Evolutionary conservation across 2,888 invertebrate genomes (phyloP).

Genomic region (Drosophila yooni): DNA sequence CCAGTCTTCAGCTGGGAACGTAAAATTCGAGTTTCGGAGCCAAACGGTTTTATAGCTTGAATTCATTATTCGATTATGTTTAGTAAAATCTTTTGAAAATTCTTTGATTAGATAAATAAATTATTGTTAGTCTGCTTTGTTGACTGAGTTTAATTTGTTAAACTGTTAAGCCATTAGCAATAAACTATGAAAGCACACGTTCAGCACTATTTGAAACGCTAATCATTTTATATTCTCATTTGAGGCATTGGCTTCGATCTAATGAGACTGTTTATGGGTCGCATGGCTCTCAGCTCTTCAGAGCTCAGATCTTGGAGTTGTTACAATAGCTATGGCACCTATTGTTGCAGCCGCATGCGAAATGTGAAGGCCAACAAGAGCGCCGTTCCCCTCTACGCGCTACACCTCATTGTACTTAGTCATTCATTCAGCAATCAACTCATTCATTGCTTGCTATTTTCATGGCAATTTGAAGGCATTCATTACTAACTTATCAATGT

Average conservation of each 20-base stretch:
- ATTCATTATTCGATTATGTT: constrained; percentile 3
- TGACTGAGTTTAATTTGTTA: constrained; percentile 58
- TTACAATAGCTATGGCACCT: constrained; percentile 53
- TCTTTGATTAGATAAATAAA: constrained; percentile 33
- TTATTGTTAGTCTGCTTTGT: constrained; percentile 33
- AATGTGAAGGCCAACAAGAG: constrained; percentile 72
- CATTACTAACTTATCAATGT: constrained; percentile 53
- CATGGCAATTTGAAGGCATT: constrained; percentile 52
- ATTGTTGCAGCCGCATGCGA: constrained; percentile 68
- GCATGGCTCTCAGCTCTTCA: constrained; percentile 28
- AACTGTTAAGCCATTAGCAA: constrained; percentile 14
- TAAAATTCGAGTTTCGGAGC: constrained; percentile 47
- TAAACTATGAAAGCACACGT: constrained; percentile 6
- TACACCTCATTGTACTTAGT: constrained; percentile 9
- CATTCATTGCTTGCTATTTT: constrained; percentile 52
- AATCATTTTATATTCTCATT: constrained; percentile 35
- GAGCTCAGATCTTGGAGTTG: constrained; percentile 23
- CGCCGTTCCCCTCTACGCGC: constrained; percentile 1
- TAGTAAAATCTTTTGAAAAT: not conserved
- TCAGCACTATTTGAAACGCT: constrained; percentile 2
- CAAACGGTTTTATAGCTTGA: constrained; percentile 18
- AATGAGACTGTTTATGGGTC: constrained; percentile 42
- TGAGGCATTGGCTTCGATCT: constrained; percentile 28
- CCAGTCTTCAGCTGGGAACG: constrained; percentile 36
- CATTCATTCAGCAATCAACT: constrained; percentile 46